Conservation (phyloP, 2,888 invertebrate genomes). For the Bellardia pandia region DNA sequence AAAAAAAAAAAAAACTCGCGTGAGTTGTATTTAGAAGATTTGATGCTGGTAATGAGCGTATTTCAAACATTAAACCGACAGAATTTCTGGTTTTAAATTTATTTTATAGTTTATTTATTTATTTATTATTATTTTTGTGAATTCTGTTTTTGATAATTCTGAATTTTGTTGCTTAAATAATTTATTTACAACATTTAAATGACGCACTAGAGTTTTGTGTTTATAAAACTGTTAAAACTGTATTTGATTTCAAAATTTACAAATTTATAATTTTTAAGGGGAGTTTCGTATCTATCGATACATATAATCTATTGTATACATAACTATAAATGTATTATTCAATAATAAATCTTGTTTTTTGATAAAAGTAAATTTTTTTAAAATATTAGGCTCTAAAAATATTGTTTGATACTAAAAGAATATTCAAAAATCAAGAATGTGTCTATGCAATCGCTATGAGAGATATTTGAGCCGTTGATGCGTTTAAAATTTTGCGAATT, state of each 20-base stretch:
- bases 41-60: background rate
- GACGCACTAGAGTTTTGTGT: slow-evolving; percentile 19
- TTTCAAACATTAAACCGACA: background rate
- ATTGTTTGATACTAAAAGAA: too few relatives aligned
- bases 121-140: background rate
- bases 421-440: too few relatives aligned
- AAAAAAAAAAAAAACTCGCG: slow-evolving; percentile 3
- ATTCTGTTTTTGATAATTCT: background rate
- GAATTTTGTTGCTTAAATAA: background rate
- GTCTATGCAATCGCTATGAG: too few relatives aligned
- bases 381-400: too few relatives aligned
- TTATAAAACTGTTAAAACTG: background rate
- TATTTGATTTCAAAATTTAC: background rate
- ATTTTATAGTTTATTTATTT: background rate
- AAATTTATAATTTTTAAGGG: background rate
- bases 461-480: too few relatives aligned
- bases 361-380: too few relatives aligned
- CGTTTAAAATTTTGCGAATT: too few relatives aligned
- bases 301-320: too few relatives aligned
- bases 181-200: background rate
- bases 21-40: slow-evolving; percentile 9
- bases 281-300: background rate
- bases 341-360: too few relatives aligned
- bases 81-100: slow-evolving; percentile 27
- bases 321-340: too few relatives aligned